A percentile compares a stretch with the other conserved stretches of the same genome.
These are phyloP conservation scores for Temnothorax unifasciatus DNA, from an alignment of 2,888 invertebrate genomes.

Conservation along the genomic window DNA sequence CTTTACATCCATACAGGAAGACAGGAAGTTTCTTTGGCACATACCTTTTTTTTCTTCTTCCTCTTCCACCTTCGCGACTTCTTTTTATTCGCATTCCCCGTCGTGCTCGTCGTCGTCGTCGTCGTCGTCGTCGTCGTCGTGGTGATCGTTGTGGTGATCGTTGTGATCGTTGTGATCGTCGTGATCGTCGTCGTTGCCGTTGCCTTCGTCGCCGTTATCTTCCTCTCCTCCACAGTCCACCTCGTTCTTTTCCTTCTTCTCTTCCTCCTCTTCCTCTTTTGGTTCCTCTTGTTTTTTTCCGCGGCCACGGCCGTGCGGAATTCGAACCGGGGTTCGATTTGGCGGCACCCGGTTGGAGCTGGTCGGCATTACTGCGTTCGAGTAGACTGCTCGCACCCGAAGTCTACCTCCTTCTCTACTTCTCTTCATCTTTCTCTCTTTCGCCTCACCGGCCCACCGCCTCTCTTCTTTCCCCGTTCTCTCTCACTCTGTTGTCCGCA, in stretches of 20 bases:
- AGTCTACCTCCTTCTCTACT: constrained; percentile 72
- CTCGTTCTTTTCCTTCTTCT: constrained; percentile 1
- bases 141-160: constrained; percentile 29
- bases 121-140: constrained; percentile 12
- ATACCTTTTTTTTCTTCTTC: constrained; percentile 60
- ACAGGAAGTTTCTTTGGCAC: constrained; percentile 69
- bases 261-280: constrained; percentile 39
- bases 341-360: constrained; percentile 81
- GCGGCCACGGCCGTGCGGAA: constrained; percentile 72
- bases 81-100: constrained; percentile 53
- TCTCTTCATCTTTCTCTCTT: constrained; percentile 60
- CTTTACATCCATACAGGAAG: constrained; percentile 59
- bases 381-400: constrained; percentile 77
- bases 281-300: constrained; percentile 43
- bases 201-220: constrained; percentile 45
- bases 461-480: constrained; percentile 44
- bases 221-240: constrained; percentile 26
- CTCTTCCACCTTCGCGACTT: constrained; percentile 50
- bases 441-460: not conserved
- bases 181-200: constrained; percentile 29
- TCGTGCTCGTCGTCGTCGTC: constrained; percentile 52
- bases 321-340: constrained; percentile 77
- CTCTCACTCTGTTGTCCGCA: constrained; percentile 28
- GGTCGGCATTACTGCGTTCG: constrained; percentile 84
- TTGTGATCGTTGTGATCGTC: constrained; percentile 26